Evolutionary conservation across 92 coral and sea anemone genomes (phyloP).

Genomic region (Micromussa lordhowensis): DNA sequence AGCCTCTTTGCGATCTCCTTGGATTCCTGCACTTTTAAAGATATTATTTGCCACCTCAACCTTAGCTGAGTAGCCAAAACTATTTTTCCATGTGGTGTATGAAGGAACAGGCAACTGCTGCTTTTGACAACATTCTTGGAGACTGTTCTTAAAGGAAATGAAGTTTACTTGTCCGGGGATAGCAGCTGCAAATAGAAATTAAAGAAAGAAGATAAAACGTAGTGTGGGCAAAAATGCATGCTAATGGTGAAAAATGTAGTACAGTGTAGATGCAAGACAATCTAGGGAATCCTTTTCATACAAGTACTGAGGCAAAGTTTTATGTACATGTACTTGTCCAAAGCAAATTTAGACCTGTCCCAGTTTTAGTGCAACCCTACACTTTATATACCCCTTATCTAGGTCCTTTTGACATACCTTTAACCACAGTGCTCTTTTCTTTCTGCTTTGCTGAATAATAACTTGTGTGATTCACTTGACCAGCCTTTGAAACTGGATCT

Average conservation of each 20-base stretch:
- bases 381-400: background rate
- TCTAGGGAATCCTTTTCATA: too few relatives aligned
- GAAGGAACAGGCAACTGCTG: constrained; percentile 80
- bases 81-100: constrained; percentile 66
- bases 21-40: constrained; percentile 68
- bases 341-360: too few relatives aligned
- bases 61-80: constrained; percentile 72
- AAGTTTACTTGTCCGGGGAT: constrained; percentile 79
- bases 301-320: too few relatives aligned
- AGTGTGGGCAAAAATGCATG: background rate
- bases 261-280: background rate
- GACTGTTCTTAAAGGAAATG: constrained; percentile 96
- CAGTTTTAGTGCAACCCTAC: too few relatives aligned
- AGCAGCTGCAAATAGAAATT: constrained; percentile 48
- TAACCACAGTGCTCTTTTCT: constrained; percentile 8
- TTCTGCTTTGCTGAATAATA: constrained; percentile 18
- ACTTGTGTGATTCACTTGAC: background rate
- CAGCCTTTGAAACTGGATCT: constrained; percentile 7
- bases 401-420: constrained; percentile 19
- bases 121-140: constrained; percentile 95
- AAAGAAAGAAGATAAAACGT: background rate
- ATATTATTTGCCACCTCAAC: constrained; percentile 74
- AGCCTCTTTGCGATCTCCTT: constrained; percentile 85
- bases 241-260: background rate
- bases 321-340: too few relatives aligned